Conservation (phyloP, 92 coral and sea anemone species). For the Epizoanthus fatuus region DNA sequence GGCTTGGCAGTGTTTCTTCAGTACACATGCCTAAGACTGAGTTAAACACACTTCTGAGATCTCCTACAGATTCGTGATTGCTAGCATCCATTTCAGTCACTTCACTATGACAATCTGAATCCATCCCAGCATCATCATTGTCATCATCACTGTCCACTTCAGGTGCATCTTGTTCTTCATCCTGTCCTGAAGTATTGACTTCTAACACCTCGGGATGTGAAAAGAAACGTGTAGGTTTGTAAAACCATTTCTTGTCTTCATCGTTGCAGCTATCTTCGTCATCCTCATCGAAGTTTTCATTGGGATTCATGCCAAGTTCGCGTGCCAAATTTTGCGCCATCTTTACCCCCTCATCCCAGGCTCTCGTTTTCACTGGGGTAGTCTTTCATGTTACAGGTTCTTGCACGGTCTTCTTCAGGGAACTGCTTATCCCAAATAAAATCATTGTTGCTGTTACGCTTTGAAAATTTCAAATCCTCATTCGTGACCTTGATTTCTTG, state of each 20-base stretch:
- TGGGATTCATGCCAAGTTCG: slow-evolving; percentile 33
- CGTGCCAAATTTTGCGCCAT: slow-evolving; percentile 37
- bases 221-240: no score
- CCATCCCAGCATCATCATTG: background rate
- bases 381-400: slow-evolving; percentile 27
- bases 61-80: background rate
- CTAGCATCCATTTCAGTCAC: no score
- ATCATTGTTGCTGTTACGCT: slow-evolving; percentile 56
- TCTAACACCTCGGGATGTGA: no score
- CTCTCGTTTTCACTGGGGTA: slow-evolving; percentile 15
- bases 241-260: background rate
- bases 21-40: background rate
- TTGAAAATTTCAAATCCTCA: slow-evolving; percentile 48
- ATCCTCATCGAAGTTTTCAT: background rate
- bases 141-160: background rate
- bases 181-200: background rate
- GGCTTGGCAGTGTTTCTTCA: background rate
- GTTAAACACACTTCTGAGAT: background rate
- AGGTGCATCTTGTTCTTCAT: background rate
- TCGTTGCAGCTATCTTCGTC: slow-evolving; percentile 1
- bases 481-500: slow-evolving; percentile 62
- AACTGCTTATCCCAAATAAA: slow-evolving; percentile 64
- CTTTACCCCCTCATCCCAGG: slow-evolving; percentile 30
- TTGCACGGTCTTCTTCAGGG: slow-evolving; percentile 25
- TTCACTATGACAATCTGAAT: background rate